phyloP scores from a whole-genome alignment of 2,797 vertebrate species.

The Pelochelys cantorii region DNA sequence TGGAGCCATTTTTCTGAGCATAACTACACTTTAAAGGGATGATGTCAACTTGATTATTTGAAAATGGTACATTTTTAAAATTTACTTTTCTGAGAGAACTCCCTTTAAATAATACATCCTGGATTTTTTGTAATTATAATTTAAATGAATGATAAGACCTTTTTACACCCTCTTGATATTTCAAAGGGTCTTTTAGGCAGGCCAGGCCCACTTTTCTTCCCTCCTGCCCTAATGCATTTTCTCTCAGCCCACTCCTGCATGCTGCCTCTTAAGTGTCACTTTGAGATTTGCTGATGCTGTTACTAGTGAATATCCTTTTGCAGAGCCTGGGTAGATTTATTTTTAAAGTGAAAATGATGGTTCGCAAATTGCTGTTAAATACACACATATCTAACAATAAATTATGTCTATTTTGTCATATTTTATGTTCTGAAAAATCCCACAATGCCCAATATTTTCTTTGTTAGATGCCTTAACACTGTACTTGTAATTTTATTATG shows the following conservation, averaged over 20 bases:
- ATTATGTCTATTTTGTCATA: not conserved
- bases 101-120: not conserved
- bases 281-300: not conserved
- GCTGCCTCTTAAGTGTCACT: not conserved
- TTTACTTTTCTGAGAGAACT: not conserved
- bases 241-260: not conserved
- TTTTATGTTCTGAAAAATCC: not conserved
- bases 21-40: not conserved
- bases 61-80: not conserved
- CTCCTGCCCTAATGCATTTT: not conserved
- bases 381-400: not conserved
- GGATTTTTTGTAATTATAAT: fast-evolving
- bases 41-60: not conserved
- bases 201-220: not conserved
- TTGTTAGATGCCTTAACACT: not conserved
- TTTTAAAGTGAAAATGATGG: not conserved
- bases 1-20: not conserved
- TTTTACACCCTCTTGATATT: not conserved
- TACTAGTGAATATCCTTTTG: not conserved
- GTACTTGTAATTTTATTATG: constrained; percentile 12
- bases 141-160: not conserved
- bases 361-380: too few species aligned
- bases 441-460: not conserved
- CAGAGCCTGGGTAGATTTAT: not conserved
- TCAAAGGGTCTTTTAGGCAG: not conserved